These are phyloP conservation scores for Drosophila azteca DNA, from an alignment of 1,140 invertebrate species.

Conservation along the genomic window DNA sequence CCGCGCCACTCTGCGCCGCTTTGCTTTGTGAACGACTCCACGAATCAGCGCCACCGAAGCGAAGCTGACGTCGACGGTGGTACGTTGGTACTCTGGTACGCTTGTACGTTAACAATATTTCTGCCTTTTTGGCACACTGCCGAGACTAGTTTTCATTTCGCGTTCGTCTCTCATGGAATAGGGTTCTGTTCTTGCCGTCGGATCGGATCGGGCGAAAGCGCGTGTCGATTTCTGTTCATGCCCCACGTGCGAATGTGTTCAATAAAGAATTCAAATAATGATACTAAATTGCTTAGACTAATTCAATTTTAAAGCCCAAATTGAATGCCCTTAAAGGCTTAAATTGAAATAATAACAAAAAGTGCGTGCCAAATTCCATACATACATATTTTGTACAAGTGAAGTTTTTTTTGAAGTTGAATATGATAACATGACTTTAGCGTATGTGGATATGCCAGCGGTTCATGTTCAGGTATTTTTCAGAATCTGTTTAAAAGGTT, in stretches of 20 bases:
- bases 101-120: conserved; percentile 32
- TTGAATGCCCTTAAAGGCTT: background rate
- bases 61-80: conserved; percentile 36
- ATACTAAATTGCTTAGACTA: too few species aligned
- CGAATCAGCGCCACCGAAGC: conserved; percentile 31
- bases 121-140: conserved; percentile 68
- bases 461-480: conserved; percentile 86
- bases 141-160: conserved; percentile 75
- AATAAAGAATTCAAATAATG: too few species aligned
- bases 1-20: too few species aligned
- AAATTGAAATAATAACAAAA: background rate
- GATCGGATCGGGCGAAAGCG: conserved; percentile 51
- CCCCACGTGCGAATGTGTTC: conserved; percentile 19
- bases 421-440: conserved; percentile 85
- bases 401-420: conserved; percentile 23
- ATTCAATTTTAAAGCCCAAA: background rate
- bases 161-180: conserved; percentile 53
- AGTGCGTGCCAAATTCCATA: conserved; percentile 6
- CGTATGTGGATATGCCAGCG: conserved; percentile 87
- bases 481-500: conserved; percentile 14
- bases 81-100: conserved; percentile 5
- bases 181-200: conserved; percentile 60
- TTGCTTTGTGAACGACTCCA: too few species aligned
- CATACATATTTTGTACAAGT: too few species aligned
- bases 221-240: conserved; percentile 23